These are phyloP conservation scores for Drosophila obscura DNA, from an alignment of 1,140 invertebrate genomes.

Conservation along the genomic window DNA sequence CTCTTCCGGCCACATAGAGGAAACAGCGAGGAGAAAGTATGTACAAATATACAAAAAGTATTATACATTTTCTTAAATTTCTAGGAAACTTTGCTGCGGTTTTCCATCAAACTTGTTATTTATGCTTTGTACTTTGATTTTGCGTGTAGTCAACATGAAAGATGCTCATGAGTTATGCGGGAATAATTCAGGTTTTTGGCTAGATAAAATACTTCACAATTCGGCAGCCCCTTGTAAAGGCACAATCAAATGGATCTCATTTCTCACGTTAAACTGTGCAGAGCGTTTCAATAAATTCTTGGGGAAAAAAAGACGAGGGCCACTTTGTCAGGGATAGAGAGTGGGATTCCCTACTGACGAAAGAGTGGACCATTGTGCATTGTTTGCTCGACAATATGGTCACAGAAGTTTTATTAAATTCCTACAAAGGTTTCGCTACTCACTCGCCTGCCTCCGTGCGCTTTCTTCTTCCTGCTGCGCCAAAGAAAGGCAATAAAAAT, in stretches of 20 bases:
- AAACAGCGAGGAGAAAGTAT: neutral
- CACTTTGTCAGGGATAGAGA: neutral
- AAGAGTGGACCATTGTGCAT: slow-evolving; percentile 57
- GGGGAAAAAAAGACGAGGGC: slow-evolving; percentile 15
- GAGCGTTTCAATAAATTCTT: slow-evolving; percentile 33
- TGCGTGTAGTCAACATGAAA: slow-evolving; percentile 9
- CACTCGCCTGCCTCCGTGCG: neutral
- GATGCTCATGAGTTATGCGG: slow-evolving; percentile 24
- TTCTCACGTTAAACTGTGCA: slow-evolving; percentile 38
- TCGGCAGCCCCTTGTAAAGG: slow-evolving; percentile 15
- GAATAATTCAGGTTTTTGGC: slow-evolving; percentile 4
- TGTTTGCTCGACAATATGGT: slow-evolving; percentile 77
- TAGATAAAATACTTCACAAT: slow-evolving; percentile 37
- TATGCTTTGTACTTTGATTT: slow-evolving; percentile 42
- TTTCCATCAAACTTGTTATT: slow-evolving; percentile 29
- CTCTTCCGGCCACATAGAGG: too few relatives aligned
- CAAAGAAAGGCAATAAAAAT: slow-evolving; percentile 75
- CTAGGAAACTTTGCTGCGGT: slow-evolving; percentile 63
- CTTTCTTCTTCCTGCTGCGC: slow-evolving; percentile 4
- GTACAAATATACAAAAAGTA: neutral
- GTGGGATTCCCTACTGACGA: slow-evolving; percentile 28
- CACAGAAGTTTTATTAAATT: slow-evolving; percentile 79
- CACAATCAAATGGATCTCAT: slow-evolving; percentile 48
- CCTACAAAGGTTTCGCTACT: slow-evolving; percentile 70
- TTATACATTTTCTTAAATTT: slow-evolving; percentile 10